Evolutionary conservation across 2,888 invertebrate species (phyloP), one percentile per base, ranked within the genome.

Genomic region (Eurois occulta): DNA sequence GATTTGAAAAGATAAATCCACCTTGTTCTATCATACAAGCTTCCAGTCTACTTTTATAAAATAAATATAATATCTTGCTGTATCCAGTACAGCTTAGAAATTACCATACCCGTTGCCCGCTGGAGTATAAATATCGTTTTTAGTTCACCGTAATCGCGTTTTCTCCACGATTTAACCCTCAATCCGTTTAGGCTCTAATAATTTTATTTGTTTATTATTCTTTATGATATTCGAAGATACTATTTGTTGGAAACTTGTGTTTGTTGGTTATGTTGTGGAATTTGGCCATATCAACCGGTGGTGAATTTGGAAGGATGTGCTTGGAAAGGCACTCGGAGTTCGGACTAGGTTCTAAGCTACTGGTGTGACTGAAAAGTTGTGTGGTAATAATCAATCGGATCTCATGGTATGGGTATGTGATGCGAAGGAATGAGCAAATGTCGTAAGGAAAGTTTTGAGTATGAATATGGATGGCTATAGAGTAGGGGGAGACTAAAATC

Each of bases 31-130:
- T 46, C 66, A 35, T 71, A 55, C 8, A 58, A 75, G 65, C 13
- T 43, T 43, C 48, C 3, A 74, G 18, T 64, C 32, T n/a, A 67
- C 11, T 28, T 77, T 66, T 72, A 81, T 75, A 86, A 41, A 84
- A 74, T 84, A 74, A 86, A 87, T 87, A 85, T 83, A 60, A 72
- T 74, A 72, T 80, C 72, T 81, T 67, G 69, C 38, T 71, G 77
- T 75, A 68, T 78, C 79, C 71, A 84, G 88, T 82, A 73, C 76
- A 78, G 79, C 77, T 84, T 81, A 77, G 83, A 80, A 65, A 89
- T 89, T 88, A 85, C 77, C 88, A 89, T 88, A 89, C 88, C 76
- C 72, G 88, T 71, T 75, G 72, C 66, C 70, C 79, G 79, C 72
- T 83, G 75, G 69, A 46, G 86, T 86, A 85, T 77, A 77, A 77